Percentiles rank a stretch among this genome's conserved stretches.
Evolutionary conservation across 2,797 vertebrate species (phyloP).

Genomic region (Sparidentex hasta): DNA sequence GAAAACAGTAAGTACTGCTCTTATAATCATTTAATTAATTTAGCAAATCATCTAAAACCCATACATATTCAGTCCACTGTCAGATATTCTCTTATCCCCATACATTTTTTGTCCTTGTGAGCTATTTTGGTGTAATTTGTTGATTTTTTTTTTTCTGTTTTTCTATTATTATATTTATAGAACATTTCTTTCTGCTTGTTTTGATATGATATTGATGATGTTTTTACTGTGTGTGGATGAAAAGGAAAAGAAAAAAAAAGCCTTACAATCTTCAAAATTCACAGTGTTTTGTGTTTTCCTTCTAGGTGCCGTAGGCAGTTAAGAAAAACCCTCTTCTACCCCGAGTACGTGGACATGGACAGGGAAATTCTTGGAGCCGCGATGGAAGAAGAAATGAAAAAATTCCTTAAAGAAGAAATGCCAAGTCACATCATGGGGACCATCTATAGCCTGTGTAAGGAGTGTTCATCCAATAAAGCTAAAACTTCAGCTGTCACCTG

Average conservation of each 20-base stretch:
- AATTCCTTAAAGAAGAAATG: conserved; percentile 73
- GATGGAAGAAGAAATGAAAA: conserved; percentile 80
- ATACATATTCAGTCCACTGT: no score
- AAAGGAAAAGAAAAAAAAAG: no score
- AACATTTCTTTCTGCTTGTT: no score
- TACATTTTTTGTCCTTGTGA: no score
- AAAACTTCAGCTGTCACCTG: not conserved
- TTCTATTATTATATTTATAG: no score
- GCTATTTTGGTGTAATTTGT: no score
- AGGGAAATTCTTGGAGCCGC: conserved; percentile 65
- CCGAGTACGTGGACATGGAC: conserved; percentile 75
- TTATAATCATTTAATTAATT: no score
- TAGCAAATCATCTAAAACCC: no score
- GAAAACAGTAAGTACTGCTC: conserved; percentile 77
- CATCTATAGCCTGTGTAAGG: conserved; percentile 76
- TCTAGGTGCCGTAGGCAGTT: conserved; percentile 75
- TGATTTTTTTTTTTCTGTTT: no score
- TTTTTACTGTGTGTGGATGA: no score
- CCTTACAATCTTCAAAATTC: not conserved
- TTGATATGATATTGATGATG: no score
- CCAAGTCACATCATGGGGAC: conserved; percentile 55
- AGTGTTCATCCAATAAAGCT: not conserved
- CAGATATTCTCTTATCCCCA: no score
- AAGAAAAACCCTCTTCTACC: conserved; percentile 79
- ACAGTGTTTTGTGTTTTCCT: conserved; percentile 6